A percentile compares a stretch with the other conserved stretches of the same genome.
Evolutionary conservation across 1,140 invertebrate genomes (phyloP).

Genomic region (Ostrea denselamellosa): DNA sequence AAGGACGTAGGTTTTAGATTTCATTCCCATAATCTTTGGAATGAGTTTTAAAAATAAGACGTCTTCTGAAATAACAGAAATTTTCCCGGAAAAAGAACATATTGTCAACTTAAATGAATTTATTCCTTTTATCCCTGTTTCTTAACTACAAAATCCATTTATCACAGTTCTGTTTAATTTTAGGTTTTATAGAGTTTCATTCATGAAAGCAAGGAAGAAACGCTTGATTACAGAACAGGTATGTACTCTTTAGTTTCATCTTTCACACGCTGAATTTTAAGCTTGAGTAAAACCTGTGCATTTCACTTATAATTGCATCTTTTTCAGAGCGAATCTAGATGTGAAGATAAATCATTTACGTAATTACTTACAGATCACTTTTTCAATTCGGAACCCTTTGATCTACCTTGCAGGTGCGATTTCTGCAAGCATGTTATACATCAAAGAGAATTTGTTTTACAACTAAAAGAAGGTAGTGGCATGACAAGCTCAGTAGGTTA

Average conservation of each 20-base stretch:
- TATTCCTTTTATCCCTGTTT: too few relatives aligned
- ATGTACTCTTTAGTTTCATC: background rate
- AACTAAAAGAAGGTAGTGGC: background rate
- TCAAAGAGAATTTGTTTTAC: background rate
- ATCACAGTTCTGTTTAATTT: too few relatives aligned
- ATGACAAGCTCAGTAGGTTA: background rate
- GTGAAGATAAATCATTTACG: background rate
- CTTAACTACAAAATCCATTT: too few relatives aligned
- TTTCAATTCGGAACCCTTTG: background rate
- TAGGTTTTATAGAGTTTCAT: background rate
- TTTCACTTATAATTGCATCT: background rate
- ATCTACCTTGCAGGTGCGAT: background rate
- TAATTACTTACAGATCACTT: constrained; percentile 3
- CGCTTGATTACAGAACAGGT: constrained; percentile 11
- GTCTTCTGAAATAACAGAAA: too few relatives aligned
- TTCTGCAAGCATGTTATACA: background rate
- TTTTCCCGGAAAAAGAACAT: too few relatives aligned
- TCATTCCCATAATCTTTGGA: too few relatives aligned
- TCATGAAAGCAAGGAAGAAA: background rate
- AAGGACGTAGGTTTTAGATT: too few relatives aligned
- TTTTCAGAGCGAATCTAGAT: background rate
- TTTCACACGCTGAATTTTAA: background rate
- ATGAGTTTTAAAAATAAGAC: too few relatives aligned
- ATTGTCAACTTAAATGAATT: too few relatives aligned
- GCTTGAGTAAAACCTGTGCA: background rate